Evolutionary conservation across 2,797 vertebrate genomes (phyloP).

Genomic region (Tragopan temminckii): DNA sequence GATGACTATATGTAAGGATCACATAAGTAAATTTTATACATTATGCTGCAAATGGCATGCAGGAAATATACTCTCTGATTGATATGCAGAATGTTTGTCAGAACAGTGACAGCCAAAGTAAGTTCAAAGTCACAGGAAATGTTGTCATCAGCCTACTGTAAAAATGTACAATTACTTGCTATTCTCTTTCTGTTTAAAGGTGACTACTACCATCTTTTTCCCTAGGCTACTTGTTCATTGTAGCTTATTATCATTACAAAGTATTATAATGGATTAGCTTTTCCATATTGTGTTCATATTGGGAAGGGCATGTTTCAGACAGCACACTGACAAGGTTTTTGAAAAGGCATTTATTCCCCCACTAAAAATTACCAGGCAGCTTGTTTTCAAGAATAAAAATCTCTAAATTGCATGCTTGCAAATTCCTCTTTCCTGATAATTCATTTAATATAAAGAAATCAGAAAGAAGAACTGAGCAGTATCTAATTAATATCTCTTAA

Average conservation of each 20-base stretch:
- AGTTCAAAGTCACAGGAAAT: conserved; percentile 83
- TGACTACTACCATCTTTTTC: conserved; percentile 79
- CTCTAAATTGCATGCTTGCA: conserved; percentile 74
- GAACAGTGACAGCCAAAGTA: conserved; percentile 76
- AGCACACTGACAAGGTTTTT: conserved; percentile 73
- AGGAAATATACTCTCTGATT: conserved; percentile 76
- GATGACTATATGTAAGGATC: conserved; percentile 63
- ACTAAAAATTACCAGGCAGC: conserved; percentile 74
- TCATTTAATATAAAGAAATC: conserved; percentile 73
- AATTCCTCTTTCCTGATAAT: conserved; percentile 72
- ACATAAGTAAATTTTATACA: conserved; percentile 73
- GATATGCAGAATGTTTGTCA: conserved; percentile 77
- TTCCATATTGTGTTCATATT: conserved; percentile 76
- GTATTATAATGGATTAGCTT: conserved; percentile 79
- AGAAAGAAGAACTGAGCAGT: conserved; percentile 55
- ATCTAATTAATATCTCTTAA: conserved; percentile 83
- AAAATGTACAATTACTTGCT: conserved; percentile 80
- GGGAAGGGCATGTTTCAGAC: conserved; percentile 74
- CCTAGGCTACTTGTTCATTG: conserved; percentile 80
- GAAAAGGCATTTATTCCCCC: conserved; percentile 66
- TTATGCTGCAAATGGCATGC: conserved; percentile 61
- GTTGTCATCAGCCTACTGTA: conserved; percentile 78
- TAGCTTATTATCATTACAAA: conserved; percentile 82
- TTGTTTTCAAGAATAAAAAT: conserved; percentile 77
- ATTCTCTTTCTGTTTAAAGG: conserved; percentile 79